Evolutionary conservation across 2,113 vertebrate genomes (phyloP), one percentile per base, ranked within the genome.

Genomic region (Oplegnathus fasciatus): DNA sequence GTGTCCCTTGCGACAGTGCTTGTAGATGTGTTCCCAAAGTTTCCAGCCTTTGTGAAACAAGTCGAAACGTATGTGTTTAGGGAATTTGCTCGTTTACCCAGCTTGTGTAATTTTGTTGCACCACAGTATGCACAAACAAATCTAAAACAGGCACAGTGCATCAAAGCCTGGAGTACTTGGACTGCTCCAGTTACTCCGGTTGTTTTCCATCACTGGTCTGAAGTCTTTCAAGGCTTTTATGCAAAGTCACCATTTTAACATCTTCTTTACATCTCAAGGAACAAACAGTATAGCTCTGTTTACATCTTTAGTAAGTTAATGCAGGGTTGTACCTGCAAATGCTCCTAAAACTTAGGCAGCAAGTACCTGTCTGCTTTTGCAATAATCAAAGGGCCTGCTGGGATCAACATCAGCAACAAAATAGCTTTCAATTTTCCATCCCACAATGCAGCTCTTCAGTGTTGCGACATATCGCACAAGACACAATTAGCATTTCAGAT

Each of bases 401-500:
- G 81, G 70, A 74, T 82, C 72, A 68, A 64, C 64, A 83, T 44
- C 80, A 73, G 83, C 70, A 73, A 84, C 82, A 74, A 75, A 80
- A 78, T 32, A 65, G 77, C 73, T 83, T 86, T 84, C 80, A 82
- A 8, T 84, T 80, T 82, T 86, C 57, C 74, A 50, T 89, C 88
- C 85, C 83, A 92, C 79, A 91, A 92, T 84, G 83, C 86, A 84
- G 81, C 75, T 76, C 81, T 74, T 71, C 50, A 80, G 77, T 61
- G 84, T 89, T 93, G 89, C 73, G 13, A 92, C 88, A 88, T 86
- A 89, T 94, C 82, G 32, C 88, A 86, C 86, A 89, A 84, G 89
- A 92, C 85, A 84, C 86, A 93, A 93, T 94, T 93, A 93, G 92
- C 93, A 93, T 93, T 93, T 94, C 88, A 91, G 92, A 94, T 93